These are phyloP conservation scores for Rallus crepitans DNA, from an alignment of 2,797 vertebrate species.

Conservation along the genomic window DNA sequence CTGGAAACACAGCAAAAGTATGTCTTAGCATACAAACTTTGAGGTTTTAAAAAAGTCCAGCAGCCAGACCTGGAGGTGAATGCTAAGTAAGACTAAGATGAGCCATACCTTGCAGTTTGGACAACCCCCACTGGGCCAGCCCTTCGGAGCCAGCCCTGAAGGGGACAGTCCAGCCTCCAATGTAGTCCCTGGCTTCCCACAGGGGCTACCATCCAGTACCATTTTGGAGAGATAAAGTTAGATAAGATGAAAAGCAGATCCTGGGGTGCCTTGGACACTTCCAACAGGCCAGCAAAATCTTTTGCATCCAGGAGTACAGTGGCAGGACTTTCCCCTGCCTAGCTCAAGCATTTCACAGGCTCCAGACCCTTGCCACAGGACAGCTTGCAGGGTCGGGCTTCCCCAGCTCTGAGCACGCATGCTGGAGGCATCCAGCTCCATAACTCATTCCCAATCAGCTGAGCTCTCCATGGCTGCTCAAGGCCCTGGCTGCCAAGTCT, in stretches of 20 bases:
- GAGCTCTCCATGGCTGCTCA: neutral
- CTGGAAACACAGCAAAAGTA: neutral
- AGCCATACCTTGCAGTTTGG: neutral
- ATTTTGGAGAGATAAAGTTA: neutral
- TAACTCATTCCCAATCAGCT: constrained; percentile 57
- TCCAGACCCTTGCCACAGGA: rapidly evolving
- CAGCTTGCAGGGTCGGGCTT: rapidly evolving
- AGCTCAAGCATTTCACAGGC: rapidly evolving
- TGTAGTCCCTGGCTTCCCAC: neutral
- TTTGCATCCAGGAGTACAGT: neutral
- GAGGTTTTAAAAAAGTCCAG: neutral
- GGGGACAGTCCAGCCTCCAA: neutral
- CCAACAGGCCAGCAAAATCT: neutral
- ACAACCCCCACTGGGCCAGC: neutral
- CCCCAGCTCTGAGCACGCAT: rapidly evolving
- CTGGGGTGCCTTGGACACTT: neutral
- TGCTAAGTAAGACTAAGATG: neutral
- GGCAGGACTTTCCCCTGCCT: neutral
- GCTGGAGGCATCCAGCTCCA: neutral
- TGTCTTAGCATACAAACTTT: neutral
- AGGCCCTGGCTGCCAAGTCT: constrained; percentile 44
- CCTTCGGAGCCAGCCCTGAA: neutral
- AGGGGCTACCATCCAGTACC: neutral
- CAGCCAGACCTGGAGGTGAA: neutral
- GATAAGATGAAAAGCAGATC: neutral